Evolutionary conservation across 2,113 vertebrate genomes (phyloP).

Genomic region (Accipiter virgatus): DNA sequence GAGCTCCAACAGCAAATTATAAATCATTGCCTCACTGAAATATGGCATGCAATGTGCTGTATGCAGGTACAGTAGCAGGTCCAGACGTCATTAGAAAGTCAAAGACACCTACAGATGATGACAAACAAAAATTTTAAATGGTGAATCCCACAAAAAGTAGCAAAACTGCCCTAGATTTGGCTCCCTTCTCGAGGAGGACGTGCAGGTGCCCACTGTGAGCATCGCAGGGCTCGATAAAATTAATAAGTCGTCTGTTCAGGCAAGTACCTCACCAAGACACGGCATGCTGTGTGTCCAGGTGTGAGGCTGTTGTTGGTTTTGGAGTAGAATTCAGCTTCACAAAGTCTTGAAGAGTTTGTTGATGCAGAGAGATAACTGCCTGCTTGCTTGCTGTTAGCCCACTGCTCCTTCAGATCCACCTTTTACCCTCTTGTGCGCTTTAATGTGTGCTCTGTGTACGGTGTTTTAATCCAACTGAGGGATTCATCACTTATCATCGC

Average conservation of each 20-base stretch:
- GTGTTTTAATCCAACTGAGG: accelerated
- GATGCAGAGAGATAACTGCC: background rate
- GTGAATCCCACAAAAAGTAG: background rate
- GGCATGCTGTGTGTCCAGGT: background rate
- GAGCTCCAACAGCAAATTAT: background rate
- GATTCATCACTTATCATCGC: background rate
- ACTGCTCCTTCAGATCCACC: background rate
- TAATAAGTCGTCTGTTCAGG: background rate
- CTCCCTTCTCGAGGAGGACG: accelerated
- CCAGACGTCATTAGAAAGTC: accelerated
- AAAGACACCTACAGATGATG: background rate
- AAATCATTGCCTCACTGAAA: background rate
- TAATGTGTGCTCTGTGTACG: accelerated
- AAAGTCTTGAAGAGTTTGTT: background rate
- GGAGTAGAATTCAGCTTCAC: background rate
- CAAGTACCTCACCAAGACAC: background rate
- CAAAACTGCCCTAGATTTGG: background rate
- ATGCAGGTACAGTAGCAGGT: background rate
- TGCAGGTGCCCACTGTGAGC: background rate
- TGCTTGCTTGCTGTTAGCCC: background rate
- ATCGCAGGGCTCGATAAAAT: background rate
- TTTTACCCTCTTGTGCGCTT: accelerated
- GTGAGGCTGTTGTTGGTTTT: background rate
- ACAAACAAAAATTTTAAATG: background rate
- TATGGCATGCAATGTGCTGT: accelerated